phyloP scores from a whole-genome alignment of 1,140 invertebrate genomes.

The Psilanteris sp. region DNA sequence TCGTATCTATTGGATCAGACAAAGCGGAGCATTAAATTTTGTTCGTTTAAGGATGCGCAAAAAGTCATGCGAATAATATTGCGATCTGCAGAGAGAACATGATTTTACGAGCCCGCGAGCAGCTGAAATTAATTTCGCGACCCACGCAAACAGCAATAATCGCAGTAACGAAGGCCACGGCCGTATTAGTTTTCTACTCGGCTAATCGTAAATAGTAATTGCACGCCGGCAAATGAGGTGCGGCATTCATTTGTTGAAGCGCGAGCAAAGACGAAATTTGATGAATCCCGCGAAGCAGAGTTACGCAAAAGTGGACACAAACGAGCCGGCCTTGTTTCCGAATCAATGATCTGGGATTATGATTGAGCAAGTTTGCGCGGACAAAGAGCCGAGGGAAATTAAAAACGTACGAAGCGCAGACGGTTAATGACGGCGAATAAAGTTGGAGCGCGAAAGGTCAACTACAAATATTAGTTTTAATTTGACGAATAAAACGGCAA shows the following conservation, averaged over 20 bases:
- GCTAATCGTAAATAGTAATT: constrained; percentile 68
- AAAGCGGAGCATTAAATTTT: constrained; percentile 47
- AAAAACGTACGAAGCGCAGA: constrained; percentile 48
- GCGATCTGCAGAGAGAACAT: constrained; percentile 40
- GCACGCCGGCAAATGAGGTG: constrained; percentile 32
- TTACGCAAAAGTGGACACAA: too few relatives aligned
- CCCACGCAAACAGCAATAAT: constrained; percentile 56
- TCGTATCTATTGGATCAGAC: too few relatives aligned
- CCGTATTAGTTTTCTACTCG: constrained; percentile 67
- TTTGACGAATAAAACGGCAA: constrained; percentile 32
- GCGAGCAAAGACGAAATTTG: too few relatives aligned
- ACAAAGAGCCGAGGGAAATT: constrained; percentile 42
- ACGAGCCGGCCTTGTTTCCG: too few relatives aligned
- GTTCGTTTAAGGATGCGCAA: constrained; percentile 26
- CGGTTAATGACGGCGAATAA: constrained; percentile 52
- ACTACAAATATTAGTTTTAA: constrained; percentile 47
- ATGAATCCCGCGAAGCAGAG: too few relatives aligned
- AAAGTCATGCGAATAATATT: constrained; percentile 45
- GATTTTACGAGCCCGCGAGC: constrained; percentile 61
- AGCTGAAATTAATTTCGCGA: constrained; percentile 62
- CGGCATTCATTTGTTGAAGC: background rate
- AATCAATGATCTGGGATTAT: constrained; percentile 46
- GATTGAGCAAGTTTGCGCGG: too few relatives aligned
- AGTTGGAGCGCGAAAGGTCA: constrained; percentile 32
- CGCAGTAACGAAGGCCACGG: constrained; percentile 28